A percentile compares a stretch with the other conserved stretches of the same genome.
These are phyloP conservation scores for Carassius auratus DNA, from an alignment of 2,113 vertebrate genomes.

Conservation along the genomic window DNA sequence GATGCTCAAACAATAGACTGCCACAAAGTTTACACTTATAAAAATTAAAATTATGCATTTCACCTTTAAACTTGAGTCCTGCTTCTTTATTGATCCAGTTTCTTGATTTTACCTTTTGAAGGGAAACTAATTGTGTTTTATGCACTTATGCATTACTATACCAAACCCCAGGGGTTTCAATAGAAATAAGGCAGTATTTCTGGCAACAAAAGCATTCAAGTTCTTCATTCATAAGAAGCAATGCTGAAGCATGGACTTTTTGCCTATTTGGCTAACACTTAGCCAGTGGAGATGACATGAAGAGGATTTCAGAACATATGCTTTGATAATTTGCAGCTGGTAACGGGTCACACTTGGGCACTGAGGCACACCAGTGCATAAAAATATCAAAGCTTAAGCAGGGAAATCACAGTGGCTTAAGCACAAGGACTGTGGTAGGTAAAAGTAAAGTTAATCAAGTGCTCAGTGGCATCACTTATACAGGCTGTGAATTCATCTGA, in stretches of 20 bases:
- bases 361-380: conserved; percentile 30
- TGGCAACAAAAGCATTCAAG: conserved; percentile 27
- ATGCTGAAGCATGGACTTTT: conserved; percentile 14
- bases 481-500: not conserved
- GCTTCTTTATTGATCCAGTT: not conserved
- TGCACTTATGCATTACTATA: not conserved
- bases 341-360: not conserved
- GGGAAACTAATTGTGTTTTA: not conserved
- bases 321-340: conserved; percentile 29
- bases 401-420: conserved; percentile 29
- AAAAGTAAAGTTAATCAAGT: not conserved
- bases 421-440: not conserved
- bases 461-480: not conserved
- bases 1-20: no score
- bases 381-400: conserved; percentile 17
- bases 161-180: not conserved
- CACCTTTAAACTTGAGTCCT: not conserved
- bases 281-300: not conserved
- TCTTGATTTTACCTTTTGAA: not conserved
- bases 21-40: no score
- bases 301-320: conserved; percentile 27
- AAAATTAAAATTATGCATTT: not conserved
- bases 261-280: conserved; percentile 4
- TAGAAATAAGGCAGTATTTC: conserved; percentile 21
- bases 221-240: conserved; percentile 6